These are phyloP conservation scores for Tychaedon coryphoeus DNA, from an alignment of 2,113 vertebrate species.

Conservation along the genomic window DNA sequence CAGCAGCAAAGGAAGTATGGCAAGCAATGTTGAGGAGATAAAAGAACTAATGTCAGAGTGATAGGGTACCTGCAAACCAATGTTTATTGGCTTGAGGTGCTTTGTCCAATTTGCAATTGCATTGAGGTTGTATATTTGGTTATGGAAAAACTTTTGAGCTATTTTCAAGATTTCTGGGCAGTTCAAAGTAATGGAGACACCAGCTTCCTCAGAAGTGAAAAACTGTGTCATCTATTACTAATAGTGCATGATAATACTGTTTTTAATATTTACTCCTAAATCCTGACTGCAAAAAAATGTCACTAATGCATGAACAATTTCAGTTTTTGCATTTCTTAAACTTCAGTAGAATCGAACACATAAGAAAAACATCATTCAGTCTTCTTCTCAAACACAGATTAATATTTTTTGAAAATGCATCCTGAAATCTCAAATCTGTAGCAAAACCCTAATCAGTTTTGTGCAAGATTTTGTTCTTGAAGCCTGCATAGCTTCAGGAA, in stretches of 20 bases:
- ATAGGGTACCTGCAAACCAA: background rate
- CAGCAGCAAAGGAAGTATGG: background rate
- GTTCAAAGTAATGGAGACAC: background rate
- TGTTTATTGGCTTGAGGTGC: background rate
- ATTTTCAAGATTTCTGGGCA: background rate
- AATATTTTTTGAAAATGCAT: background rate
- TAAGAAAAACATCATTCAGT: background rate
- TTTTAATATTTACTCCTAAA: background rate
- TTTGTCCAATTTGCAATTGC: background rate
- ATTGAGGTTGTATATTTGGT: background rate
- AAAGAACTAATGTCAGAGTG: background rate
- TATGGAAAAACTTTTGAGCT: background rate
- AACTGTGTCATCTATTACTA: background rate
- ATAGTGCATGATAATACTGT: background rate
- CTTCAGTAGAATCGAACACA: background rate
- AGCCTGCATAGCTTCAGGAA: fast-evolving
- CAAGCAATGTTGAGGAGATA: background rate
- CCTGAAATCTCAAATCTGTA: background rate
- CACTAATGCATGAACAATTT: background rate
- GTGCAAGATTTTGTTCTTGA: background rate
- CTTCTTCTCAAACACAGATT: background rate
- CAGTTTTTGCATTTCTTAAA: background rate
- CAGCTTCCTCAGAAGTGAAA: background rate
- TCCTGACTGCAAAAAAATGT: background rate
- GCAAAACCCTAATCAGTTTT: background rate